Evolutionary conservation across 1,140 invertebrate genomes (phyloP), one percentile per base, ranked within the genome.

Genomic region (Drosophila mauritiana): DNA sequence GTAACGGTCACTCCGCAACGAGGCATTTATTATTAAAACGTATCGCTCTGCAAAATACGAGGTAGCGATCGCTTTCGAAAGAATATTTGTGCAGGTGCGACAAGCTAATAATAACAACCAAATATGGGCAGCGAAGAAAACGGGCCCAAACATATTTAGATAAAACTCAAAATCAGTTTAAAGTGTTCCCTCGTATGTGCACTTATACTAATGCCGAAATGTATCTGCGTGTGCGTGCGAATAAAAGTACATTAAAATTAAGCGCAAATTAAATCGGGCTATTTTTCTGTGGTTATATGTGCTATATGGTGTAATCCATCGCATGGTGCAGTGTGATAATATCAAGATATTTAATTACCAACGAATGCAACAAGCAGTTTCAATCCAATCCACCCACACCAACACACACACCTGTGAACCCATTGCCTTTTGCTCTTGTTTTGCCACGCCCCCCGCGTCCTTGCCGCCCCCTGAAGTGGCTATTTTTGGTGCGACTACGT

Each of bases 401-500:
- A 20, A 22, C 42, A 43, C 15, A 64, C 58, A 65, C 58, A 65
- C 55, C 65, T 76, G 69, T 68, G 22, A 68, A 46, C 20, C 15
- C 37, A 31, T 62, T 34, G 58, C 15, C 34, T 31, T 42, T 40
- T 65, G 61, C 59, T 68, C 36, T 70, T 70, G 49, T 70, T 56
- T 40, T n/a, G 6, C 40, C 37, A 34, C 48, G 20, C 58, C 42
- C 52, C 58, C 37, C 27, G 43, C 45, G 17, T 55, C 39, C 48
- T 57, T 64, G 45, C 46, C 61, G 61, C 64, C 61, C 46, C 53
- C 59, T 5, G 25, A 20, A 13, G 17, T 55, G 51, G 62, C 36
- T 78, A 82, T 82, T 79, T 76, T 73, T 83, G 80, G 70, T 61
- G 52, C 65, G 70, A 79, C 83, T 64, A 88, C 83, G 83, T 86